A percentile compares a stretch with the other conserved stretches of the same genome.
phyloP scores from a whole-genome alignment of 2,113 vertebrate genomes.

The Chaetorhynchus papuensis region DNA sequence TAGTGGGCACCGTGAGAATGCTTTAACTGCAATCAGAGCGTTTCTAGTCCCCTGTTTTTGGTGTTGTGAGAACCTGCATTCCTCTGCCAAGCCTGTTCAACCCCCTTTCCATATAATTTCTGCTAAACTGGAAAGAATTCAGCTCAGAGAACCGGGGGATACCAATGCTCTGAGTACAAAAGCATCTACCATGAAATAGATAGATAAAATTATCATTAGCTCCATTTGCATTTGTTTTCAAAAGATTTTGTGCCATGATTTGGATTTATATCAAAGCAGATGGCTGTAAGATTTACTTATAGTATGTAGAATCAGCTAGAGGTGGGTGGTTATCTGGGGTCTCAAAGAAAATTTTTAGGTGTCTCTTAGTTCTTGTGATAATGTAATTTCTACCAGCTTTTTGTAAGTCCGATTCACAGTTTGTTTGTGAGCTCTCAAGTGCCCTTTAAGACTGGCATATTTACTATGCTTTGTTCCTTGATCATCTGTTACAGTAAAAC shows the following conservation, averaged over 20 bases:
- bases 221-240: not conserved
- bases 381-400: not conserved
- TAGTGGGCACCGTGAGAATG: rapidly evolving
- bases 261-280: not conserved
- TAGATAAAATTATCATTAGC: not conserved
- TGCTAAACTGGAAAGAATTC: not conserved
- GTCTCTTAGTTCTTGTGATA: not conserved
- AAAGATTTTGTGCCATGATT: not conserved
- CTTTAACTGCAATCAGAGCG: not conserved
- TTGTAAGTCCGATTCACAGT: not conserved
- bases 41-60: not conserved
- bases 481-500: not conserved
- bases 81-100: not conserved
- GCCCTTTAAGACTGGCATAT: not conserved
- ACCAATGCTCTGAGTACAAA: not conserved
- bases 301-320: not conserved
- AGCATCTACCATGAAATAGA: not conserved
- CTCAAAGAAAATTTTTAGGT: not conserved
- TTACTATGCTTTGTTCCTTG: not conserved
- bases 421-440: not conserved
- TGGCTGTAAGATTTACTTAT: not conserved
- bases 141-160: not conserved
- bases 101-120: not conserved
- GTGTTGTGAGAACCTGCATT: not conserved
- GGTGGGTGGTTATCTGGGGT: not conserved